Evolutionary conservation across 2,888 invertebrate genomes (phyloP).

Genomic region (Cephalotes varians): DNA sequence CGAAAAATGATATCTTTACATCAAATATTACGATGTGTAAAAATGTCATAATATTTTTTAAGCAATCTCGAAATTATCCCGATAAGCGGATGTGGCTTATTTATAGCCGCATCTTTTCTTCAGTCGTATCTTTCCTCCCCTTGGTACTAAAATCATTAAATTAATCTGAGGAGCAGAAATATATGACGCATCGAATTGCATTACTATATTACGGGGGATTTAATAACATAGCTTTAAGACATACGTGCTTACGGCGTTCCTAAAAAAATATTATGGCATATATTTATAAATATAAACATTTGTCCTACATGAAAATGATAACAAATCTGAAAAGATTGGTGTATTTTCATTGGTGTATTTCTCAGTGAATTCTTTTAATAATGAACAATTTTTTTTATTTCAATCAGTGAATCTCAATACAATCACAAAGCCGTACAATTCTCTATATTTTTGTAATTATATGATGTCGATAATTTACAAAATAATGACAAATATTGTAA

Average conservation of each 20-base stretch:
- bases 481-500: background rate
- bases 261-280: background rate
- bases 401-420: background rate
- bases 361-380: background rate
- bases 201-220: slow-evolving; percentile 22
- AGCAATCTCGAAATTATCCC: slow-evolving; percentile 71
- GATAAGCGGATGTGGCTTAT: slow-evolving; percentile 73
- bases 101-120: slow-evolving; percentile 67
- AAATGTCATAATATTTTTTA: slow-evolving; percentile 64
- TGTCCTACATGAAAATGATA: background rate
- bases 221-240: slow-evolving; percentile 7
- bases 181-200: slow-evolving; percentile 62
- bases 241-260: background rate
- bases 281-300: slow-evolving; percentile 16
- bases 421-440: background rate
- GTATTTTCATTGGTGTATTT: background rate
- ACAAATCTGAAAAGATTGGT: background rate
- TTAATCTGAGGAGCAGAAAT: slow-evolving; percentile 67
- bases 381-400: slow-evolving; percentile 1
- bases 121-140: slow-evolving; percentile 67
- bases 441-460: background rate
- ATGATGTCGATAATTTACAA: background rate
- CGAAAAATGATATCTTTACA: slow-evolving; percentile 40
- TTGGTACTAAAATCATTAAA: slow-evolving; percentile 73
- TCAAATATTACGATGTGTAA: slow-evolving; percentile 71